Conservation (phyloP, 2,888 invertebrate species). For the Onchidella celtica region DNA sequence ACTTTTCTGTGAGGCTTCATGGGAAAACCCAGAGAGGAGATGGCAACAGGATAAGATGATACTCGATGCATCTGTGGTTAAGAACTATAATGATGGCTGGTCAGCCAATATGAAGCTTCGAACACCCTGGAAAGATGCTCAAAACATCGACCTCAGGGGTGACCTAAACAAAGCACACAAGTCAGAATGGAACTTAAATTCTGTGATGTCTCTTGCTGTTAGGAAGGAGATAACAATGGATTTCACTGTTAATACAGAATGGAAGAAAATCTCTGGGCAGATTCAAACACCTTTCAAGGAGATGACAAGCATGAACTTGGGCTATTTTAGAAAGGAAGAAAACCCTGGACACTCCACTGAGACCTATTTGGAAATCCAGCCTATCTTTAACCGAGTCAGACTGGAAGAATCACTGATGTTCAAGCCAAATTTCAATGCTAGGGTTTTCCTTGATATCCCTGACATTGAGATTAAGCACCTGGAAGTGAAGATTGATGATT, state of each 20-base stretch:
- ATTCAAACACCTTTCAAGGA: conserved; percentile 42
- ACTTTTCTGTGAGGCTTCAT: not conserved
- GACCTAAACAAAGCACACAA: conserved; percentile 7
- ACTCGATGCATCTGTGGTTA: conserved; percentile 38
- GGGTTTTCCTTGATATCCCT: conserved; percentile 24
- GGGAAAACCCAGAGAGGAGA: not conserved
- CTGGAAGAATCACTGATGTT: conserved; percentile 21
- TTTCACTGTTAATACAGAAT: conserved; percentile 9
- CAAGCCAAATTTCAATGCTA: not conserved
- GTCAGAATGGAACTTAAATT: conserved; percentile 33
- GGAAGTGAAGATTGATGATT: conserved; percentile 14
- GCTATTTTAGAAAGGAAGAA: not conserved
- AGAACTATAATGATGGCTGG: not conserved
- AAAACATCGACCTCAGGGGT: conserved; percentile 17
- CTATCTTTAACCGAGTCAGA: conserved; percentile 31
- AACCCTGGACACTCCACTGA: not conserved
- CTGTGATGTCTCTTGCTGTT: conserved; percentile 15
- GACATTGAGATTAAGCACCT: conserved; percentile 37
- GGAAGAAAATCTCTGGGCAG: not conserved
- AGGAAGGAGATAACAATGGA: conserved; percentile 26
- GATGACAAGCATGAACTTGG: conserved; percentile 27
- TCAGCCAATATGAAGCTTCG: conserved; percentile 30
- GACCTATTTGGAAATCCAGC: conserved; percentile 22
- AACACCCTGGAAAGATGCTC: conserved; percentile 28
- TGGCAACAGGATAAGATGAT: not conserved